phyloP scores from a whole-genome alignment of 2,113 vertebrate species.

The Caranx ignobilis region DNA sequence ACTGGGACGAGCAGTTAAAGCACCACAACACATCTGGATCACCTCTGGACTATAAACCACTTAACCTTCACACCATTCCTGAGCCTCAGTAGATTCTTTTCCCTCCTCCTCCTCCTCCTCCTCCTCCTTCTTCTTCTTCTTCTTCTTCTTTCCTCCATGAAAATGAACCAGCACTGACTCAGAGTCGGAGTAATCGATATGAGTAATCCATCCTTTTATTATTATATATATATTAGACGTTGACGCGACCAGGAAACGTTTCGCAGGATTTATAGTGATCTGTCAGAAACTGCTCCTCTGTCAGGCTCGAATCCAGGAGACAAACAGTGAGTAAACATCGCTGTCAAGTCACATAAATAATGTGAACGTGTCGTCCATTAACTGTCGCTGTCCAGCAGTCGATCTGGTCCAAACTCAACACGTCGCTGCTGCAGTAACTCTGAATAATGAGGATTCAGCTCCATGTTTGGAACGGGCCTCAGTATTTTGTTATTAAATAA shows the following conservation, averaged over 20 bases:
- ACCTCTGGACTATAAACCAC: not conserved
- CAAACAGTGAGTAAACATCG: not conserved
- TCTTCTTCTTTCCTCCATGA: not conserved
- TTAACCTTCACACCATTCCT: too few relatives aligned
- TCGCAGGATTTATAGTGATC: too few relatives aligned
- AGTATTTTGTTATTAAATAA: too few relatives aligned
- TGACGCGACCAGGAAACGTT: not conserved
- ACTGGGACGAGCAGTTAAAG: constrained; percentile 4
- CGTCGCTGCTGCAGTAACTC: not conserved
- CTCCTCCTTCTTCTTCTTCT: not conserved
- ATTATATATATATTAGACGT: too few relatives aligned
- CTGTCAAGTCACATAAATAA: not conserved
- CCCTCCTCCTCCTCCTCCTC: not conserved
- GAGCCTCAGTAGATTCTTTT: not conserved
- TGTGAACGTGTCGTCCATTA: not conserved
- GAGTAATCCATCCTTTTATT: not conserved
- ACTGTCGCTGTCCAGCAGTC: not conserved
- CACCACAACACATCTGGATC: not conserved
- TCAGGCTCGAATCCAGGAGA: not conserved
- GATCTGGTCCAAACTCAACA: not conserved
- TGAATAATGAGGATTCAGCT: not conserved
- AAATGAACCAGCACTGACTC: not conserved
- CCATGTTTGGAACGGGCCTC: too few relatives aligned
- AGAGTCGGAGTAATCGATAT: too few relatives aligned
- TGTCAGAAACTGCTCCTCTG: too few relatives aligned